Evolutionary conservation across 2,113 vertebrate genomes (phyloP).

Genomic region (Varanus salvator): DNA sequence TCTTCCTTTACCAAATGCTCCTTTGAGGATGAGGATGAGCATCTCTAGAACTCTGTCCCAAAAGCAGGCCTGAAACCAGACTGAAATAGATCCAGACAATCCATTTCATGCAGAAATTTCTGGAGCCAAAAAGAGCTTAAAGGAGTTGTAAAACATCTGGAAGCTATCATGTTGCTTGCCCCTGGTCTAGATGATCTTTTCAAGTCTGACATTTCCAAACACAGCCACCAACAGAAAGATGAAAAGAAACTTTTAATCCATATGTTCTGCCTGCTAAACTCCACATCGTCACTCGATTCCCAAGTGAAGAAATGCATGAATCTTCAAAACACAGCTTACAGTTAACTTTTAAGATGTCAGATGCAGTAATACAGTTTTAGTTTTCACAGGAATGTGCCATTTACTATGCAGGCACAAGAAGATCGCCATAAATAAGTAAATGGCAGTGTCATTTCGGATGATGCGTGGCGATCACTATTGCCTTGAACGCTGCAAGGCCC

Average conservation of each 20-base stretch:
- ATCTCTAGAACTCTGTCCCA: too few relatives aligned
- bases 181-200: too few relatives aligned
- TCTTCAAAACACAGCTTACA: not conserved
- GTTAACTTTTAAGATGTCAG: slow-evolving; percentile 4
- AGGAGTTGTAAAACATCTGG: too few relatives aligned
- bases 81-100: too few relatives aligned
- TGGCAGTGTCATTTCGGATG: not conserved
- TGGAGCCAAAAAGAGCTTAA: too few relatives aligned
- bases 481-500: slow-evolving; percentile 1
- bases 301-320: not conserved
- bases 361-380: slow-evolving; percentile 23
- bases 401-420: slow-evolving; percentile 9
- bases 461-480: not conserved
- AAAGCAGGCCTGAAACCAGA: too few relatives aligned
- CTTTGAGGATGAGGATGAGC: too few relatives aligned
- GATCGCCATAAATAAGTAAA: slow-evolving; percentile 2
- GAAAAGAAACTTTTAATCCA: too few relatives aligned
- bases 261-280: not conserved
- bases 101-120: too few relatives aligned
- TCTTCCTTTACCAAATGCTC: too few relatives aligned
- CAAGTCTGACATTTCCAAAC: too few relatives aligned
- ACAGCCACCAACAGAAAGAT: not conserved
- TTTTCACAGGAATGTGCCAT: slow-evolving; percentile 11
- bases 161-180: too few relatives aligned
- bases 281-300: not conserved